These are phyloP conservation scores for Turritopsis rubra DNA, from an alignment of 30 jellyfish, hydroid and myxozoan species.

Conservation along the genomic window DNA sequence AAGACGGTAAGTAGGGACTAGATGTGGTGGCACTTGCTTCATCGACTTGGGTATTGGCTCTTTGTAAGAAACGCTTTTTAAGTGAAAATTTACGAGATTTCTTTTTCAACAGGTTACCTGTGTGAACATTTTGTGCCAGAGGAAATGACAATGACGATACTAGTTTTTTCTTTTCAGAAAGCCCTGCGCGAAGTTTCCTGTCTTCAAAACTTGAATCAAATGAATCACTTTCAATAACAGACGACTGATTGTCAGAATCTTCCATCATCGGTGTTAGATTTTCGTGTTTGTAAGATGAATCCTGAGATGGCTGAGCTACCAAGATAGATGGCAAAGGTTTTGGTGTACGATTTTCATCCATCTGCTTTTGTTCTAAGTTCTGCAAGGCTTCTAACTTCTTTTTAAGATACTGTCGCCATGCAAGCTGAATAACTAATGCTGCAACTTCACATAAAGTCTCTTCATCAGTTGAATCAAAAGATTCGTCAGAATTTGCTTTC, in stretches of 20 bases:
- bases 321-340: not conserved
- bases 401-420: constrained; percentile 82
- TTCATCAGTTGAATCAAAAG: constrained; percentile 12
- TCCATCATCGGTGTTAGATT: not conserved
- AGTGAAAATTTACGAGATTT: not conserved
- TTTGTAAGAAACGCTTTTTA: constrained; percentile 2
- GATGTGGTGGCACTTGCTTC: not conserved
- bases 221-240: not conserved
- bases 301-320: not conserved
- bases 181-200: not conserved
- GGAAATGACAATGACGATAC: constrained; percentile 9
- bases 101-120: not conserved
- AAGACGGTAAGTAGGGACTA: not conserved
- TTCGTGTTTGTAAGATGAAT: not conserved
- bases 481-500: not conserved
- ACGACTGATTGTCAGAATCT: not conserved
- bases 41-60: not conserved
- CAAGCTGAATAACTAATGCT: constrained; percentile 79
- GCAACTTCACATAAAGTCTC: constrained; percentile 53
- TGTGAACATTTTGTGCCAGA: not conserved
- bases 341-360: not conserved
- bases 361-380: not conserved
- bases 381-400: constrained; percentile 23
- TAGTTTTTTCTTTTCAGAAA: not conserved
- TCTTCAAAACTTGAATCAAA: constrained; percentile 11